phyloP scores from a whole-genome alignment of 2,113 vertebrate species.

The Brachirus orientalis region DNA sequence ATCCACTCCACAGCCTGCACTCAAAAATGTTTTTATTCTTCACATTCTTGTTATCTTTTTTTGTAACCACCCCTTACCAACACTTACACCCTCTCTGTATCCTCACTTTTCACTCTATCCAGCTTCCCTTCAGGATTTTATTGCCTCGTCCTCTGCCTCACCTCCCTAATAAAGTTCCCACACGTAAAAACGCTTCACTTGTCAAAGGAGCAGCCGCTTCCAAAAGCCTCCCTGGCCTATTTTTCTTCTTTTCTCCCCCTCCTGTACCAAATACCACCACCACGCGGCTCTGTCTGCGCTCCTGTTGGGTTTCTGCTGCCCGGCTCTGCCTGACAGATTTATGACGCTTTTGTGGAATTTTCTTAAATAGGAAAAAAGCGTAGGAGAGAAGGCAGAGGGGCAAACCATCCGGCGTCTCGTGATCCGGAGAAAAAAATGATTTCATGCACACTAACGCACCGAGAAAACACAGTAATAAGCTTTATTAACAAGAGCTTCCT shows the following conservation, averaged over 20 bases:
- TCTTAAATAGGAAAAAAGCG: conserved; percentile 65
- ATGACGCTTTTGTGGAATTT: conserved; percentile 79
- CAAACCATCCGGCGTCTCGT: conserved; percentile 43
- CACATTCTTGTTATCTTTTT: conserved; percentile 40
- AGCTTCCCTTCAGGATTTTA: conserved; percentile 52
- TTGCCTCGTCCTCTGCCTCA: conserved; percentile 62
- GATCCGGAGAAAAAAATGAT: conserved; percentile 3
- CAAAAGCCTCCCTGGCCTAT: conserved; percentile 53
- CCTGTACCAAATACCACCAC: neutral
- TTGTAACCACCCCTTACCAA: conserved; percentile 21
- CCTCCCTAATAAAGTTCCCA: conserved; percentile 79
- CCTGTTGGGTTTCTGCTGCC: conserved; percentile 58
- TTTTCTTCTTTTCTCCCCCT: conserved; percentile 40
- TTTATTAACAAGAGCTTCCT: no score
- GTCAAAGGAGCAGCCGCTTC: conserved; percentile 73
- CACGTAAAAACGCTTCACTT: conserved; percentile 81
- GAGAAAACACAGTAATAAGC: no score
- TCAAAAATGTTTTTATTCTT: conserved; percentile 47
- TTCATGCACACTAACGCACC: neutral
- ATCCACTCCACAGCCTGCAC: conserved; percentile 18
- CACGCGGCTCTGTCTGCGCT: conserved; percentile 50
- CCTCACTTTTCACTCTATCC: conserved; percentile 31
- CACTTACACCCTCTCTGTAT: conserved; percentile 9
- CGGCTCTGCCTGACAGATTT: conserved; percentile 76
- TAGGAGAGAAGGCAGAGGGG: conserved; percentile 13